Base-by-base conservation (phyloP, 2,797 vertebrate genomes). In the Petrocephalus schoutedeni region DNA sequence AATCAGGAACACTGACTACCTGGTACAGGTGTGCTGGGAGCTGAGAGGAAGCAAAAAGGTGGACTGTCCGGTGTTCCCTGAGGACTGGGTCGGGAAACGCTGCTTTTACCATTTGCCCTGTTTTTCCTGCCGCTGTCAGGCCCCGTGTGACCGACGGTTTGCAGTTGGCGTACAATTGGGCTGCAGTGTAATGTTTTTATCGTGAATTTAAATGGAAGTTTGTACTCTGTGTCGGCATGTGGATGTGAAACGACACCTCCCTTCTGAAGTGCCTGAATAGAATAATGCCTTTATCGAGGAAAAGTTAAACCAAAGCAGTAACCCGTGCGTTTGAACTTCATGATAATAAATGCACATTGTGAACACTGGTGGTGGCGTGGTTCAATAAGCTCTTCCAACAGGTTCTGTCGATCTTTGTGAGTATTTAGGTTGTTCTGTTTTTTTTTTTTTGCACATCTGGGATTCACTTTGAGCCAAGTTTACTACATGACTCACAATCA, bases 311-410 rank as follows among this genome's bases (percentile, higher is more conserved):
- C 53, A 56, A 85, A 56, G 82, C 49, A 49, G 57, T 67, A 85
- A 85, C 82, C 21, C 6, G 51, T 14, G 41, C 14, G 23, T 88
- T 83, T 28, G n/a, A 32, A 21, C 28, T 12, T 51, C 23, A 84
- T 51, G 53, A 57, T 12, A 51, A 85, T 71, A 88, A 85, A 86
- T 57, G 82, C 82, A 12, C 82, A 54, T 85, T 85, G 82, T 56
- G 82, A 85, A 85, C 82, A 16, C 28, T 49, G 41, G 71, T 84
- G 53, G 82, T 85, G 82, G 53, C 56, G 49, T 54, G 49, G 7
- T 85, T 56, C 56, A 23, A 85, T 77, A 83, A 83, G 45, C 41
- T 53, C 21, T 83, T 83, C 4, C 51, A 67, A 19, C 59, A 19
- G 14, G 10, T 54, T 54, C 21, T 4, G 16, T 28, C 8, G 19